A percentile compares a stretch with the other conserved stretches of the same genome.
phyloP scores from a whole-genome alignment of 2,797 vertebrate genomes.

The Hafferia zeledoni region DNA sequence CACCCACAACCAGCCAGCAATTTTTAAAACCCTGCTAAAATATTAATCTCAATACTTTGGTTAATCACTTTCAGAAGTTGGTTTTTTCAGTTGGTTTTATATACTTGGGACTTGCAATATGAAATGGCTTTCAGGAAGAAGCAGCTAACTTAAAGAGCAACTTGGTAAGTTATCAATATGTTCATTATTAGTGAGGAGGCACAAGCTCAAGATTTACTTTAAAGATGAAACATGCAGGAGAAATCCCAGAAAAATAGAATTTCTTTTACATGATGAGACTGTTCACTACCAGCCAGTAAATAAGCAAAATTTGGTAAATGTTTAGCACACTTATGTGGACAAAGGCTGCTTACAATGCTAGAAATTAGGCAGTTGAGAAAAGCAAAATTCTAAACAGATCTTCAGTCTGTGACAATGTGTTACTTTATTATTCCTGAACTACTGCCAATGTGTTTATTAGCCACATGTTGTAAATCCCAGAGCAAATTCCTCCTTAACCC shows the following conservation, averaged over 20 bases:
- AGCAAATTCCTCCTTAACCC: background rate
- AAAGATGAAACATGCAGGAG: background rate
- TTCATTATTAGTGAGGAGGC: background rate
- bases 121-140: background rate
- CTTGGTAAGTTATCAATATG: background rate
- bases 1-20: background rate
- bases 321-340: background rate
- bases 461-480: background rate
- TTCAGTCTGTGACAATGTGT: background rate
- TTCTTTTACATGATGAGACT: background rate
- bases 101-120: background rate
- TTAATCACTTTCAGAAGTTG: background rate
- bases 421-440: background rate
- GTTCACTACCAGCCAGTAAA: background rate
- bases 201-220: background rate
- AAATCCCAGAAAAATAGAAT: background rate
- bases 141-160: background rate
- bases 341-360: background rate
- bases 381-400: background rate
- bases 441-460: background rate
- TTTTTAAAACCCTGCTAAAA: background rate
- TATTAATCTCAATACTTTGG: background rate
- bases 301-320: background rate
- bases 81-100: background rate
- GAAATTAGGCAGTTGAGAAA: background rate